Evolutionary conservation across 2,797 vertebrate species (phyloP).

Genomic region (Pagetopsis macropterus): DNA sequence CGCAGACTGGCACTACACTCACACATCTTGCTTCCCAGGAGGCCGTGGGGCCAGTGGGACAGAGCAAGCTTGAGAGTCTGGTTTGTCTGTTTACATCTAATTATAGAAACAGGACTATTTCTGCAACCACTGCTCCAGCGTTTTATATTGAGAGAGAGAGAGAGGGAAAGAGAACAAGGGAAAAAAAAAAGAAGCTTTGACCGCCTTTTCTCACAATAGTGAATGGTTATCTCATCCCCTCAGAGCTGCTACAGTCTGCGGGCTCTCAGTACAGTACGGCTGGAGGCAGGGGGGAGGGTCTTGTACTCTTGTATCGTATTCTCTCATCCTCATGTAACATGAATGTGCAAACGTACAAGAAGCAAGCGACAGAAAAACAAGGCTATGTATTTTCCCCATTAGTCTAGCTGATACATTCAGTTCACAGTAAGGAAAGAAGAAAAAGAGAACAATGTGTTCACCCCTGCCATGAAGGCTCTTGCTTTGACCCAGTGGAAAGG

Average conservation of each 20-base stretch:
- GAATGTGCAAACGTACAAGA: conserved; percentile 75
- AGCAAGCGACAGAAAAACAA: conserved; percentile 27
- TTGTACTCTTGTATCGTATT: conserved; percentile 66
- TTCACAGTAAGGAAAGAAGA: conserved; percentile 18
- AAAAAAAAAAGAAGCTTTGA: conserved; percentile 67
- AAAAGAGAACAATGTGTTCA: conserved; percentile 45
- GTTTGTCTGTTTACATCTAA: conserved; percentile 82
- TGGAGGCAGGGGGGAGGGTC: conserved; percentile 51
- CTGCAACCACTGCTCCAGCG: conserved; percentile 68
- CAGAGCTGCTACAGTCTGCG: conserved; percentile 69
- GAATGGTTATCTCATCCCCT: conserved; percentile 77
- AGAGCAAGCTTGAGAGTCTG: conserved; percentile 73
- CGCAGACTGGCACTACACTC: conserved; percentile 37
- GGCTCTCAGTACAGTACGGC: conserved; percentile 67
- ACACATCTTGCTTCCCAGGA: conserved; percentile 71
- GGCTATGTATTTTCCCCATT: conserved; percentile 45
- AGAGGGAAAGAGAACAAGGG: not conserved
- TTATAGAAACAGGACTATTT: conserved; percentile 83
- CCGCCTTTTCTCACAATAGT: conserved; percentile 76
- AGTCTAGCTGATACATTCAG: conserved; percentile 27
- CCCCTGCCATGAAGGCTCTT: conserved; percentile 23
- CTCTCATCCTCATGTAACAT: conserved; percentile 71
- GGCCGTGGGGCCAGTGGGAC: conserved; percentile 77
- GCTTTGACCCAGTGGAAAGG: conserved; percentile 23
- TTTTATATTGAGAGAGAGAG: conserved; percentile 67